Percentiles rank a stretch among this genome's conserved stretches.
Evolutionary conservation across 2,113 vertebrate genomes (phyloP).

Genomic region (Tragelaphus buxtoni): DNA sequence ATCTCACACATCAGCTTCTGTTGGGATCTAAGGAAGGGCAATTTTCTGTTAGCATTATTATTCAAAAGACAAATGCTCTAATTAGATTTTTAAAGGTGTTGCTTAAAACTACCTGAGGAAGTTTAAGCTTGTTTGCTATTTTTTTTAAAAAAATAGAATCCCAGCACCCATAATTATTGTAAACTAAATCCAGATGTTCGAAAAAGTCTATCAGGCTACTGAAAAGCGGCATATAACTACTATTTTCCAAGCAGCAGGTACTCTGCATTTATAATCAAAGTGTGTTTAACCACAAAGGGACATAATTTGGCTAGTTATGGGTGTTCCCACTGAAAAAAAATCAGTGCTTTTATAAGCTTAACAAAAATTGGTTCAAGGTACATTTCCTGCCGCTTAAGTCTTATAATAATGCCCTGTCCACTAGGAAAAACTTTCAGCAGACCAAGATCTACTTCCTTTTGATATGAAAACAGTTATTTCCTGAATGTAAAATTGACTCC

Average conservation of each 20-base stretch:
- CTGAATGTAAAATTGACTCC: neutral
- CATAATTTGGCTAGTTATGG: slow-evolving; percentile 6
- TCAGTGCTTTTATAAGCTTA: slow-evolving; percentile 26
- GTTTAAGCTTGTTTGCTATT: neutral
- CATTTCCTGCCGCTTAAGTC: slow-evolving; percentile 32
- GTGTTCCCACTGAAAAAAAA: neutral
- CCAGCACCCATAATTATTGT: neutral
- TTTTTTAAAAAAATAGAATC: neutral
- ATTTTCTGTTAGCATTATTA: neutral
- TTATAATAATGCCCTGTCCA: neutral
- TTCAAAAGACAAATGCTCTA: slow-evolving; percentile 41
- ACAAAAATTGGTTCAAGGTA: slow-evolving; percentile 35
- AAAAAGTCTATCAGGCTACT: neutral
- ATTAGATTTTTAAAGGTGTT: slow-evolving; percentile 46
- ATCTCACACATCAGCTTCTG: slow-evolving; percentile 19
- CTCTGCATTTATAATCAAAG: slow-evolving; percentile 27
- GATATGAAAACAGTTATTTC: neutral
- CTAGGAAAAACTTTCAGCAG: slow-evolving; percentile 7
- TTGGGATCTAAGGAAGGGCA: neutral
- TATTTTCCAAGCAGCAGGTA: neutral
- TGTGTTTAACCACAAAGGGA: neutral
- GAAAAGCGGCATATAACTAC: neutral
- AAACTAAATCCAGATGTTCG: slow-evolving; percentile 21
- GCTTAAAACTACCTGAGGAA: slow-evolving; percentile 14
- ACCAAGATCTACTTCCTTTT: slow-evolving; percentile 32